phyloP scores from a whole-genome alignment of 2,113 vertebrate species.

The Brachirus orientalis region DNA sequence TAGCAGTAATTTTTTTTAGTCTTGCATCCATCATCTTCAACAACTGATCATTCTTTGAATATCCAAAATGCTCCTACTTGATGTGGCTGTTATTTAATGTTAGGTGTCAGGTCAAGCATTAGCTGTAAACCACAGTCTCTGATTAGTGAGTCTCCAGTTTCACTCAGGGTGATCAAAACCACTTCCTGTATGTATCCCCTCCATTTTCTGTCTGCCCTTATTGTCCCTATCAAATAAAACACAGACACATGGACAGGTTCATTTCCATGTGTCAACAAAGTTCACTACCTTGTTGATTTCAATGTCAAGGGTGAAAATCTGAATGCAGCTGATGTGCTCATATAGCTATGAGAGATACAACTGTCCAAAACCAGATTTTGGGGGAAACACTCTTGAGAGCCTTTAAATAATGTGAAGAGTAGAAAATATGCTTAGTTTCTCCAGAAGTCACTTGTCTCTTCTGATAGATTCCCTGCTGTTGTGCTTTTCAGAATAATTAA shows the following conservation, averaged over 20 bases:
- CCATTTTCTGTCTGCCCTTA: background rate
- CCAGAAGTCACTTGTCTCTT: background rate
- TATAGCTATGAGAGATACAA: background rate
- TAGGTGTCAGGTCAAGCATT: no score
- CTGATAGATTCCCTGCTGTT: slow-evolving; percentile 8
- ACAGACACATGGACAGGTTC: no score
- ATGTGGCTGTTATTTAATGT: no score
- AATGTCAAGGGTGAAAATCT: background rate
- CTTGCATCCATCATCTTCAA: no score
- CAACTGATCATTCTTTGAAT: no score
- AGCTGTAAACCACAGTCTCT: no score
- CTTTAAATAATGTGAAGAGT: background rate
- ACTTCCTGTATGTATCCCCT: background rate
- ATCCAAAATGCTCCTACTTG: no score
- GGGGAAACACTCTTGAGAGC: background rate
- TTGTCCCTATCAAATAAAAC: no score
- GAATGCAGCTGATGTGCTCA: background rate
- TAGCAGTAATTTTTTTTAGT: no score
- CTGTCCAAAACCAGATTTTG: background rate
- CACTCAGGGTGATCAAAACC: no score
- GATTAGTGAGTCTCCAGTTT: no score
- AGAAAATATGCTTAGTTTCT: background rate
- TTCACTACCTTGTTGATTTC: background rate
- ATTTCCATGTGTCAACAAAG: no score
- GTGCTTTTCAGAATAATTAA: slow-evolving; percentile 1